Percentiles rank a stretch among this genome's conserved stretches.
Conservation (phyloP, 2,113 vertebrate species). For the Muntiacus muntjak region DNA sequence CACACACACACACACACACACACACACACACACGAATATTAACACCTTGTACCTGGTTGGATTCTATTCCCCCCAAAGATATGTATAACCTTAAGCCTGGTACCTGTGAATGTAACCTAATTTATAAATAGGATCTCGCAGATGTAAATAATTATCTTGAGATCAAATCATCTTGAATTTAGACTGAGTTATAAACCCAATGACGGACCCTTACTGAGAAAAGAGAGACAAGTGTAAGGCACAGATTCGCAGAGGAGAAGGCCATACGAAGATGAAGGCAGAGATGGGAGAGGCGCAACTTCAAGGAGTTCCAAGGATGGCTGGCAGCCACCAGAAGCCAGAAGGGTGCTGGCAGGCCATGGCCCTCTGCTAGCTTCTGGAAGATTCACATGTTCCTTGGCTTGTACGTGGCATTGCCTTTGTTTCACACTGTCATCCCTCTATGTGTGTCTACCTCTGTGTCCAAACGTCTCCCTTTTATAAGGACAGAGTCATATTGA, state of each 20-base stretch:
- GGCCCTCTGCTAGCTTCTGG: not conserved
- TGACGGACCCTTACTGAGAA: not conserved
- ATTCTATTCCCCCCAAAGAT: not conserved
- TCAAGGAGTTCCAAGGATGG: rapidly evolving
- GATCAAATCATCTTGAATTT: not conserved
- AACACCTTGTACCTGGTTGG: not conserved
- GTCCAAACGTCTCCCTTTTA: not conserved
- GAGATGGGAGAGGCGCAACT: rapidly evolving
- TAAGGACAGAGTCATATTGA: not conserved
- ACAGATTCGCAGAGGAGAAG: not conserved
- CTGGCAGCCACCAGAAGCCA: rapidly evolving
- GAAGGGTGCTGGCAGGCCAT: rapidly evolving
- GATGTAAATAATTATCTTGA: not conserved
- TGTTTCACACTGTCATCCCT: not conserved
- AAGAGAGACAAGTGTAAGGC: not conserved
- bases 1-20: too few relatives aligned
- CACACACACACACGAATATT: not conserved
- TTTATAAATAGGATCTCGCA: not conserved
- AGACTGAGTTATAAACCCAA: not conserved
- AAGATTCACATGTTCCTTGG: rapidly evolving
- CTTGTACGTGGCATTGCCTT: not conserved
- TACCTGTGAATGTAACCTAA: not conserved
- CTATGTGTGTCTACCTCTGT: not conserved
- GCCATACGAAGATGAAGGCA: rapidly evolving
- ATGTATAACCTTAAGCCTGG: not conserved